phyloP scores from a whole-genome alignment of 2,888 invertebrate species.

The Cerceris ruficornis region DNA sequence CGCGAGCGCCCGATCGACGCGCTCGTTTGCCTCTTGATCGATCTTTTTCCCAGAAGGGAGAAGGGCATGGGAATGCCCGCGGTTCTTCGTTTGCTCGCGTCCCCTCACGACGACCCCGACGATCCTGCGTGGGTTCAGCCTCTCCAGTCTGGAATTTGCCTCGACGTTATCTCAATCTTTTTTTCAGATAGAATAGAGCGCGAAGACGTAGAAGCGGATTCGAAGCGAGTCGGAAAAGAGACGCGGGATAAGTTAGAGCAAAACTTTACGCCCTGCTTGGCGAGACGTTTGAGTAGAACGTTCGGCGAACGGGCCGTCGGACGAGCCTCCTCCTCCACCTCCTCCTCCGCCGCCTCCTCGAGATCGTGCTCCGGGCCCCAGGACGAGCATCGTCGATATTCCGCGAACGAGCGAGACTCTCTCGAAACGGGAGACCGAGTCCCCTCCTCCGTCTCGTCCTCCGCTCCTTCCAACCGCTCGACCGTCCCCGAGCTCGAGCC shows the following conservation, averaged over 20 bases:
- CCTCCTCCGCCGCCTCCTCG: conserved; percentile 28
- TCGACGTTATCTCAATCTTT: conserved; percentile 52
- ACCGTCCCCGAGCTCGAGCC: too few species aligned
- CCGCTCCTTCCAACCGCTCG: conserved; percentile 9
- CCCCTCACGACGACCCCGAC: conserved; percentile 33
- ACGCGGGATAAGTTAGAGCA: conserved; percentile 71
- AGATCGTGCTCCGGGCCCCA: conserved; percentile 74
- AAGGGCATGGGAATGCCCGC: too few species aligned
- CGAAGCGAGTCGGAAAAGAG: conserved; percentile 62
- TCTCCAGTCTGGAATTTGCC: conserved; percentile 24
- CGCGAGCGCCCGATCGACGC: too few species aligned
- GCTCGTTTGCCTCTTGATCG: too few species aligned
- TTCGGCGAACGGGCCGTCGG: conserved; percentile 76
- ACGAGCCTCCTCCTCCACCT: too few species aligned
- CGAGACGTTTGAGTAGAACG: conserved; percentile 77
- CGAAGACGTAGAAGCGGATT: conserved; percentile 53
- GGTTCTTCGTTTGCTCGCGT: too few species aligned
- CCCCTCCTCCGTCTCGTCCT: conserved; percentile 28
- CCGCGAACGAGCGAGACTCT: conserved; percentile 47
- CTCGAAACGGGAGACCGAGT: conserved; percentile 26
- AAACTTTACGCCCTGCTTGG: conserved; percentile 78
- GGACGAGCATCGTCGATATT: conserved; percentile 67
- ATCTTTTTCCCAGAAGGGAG: too few species aligned
- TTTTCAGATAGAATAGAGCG: conserved; percentile 71
- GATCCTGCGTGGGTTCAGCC: background rate